These are phyloP conservation scores for Nectonema munidae DNA, from an alignment of 2,888 invertebrate genomes.

Conservation along the genomic window DNA sequence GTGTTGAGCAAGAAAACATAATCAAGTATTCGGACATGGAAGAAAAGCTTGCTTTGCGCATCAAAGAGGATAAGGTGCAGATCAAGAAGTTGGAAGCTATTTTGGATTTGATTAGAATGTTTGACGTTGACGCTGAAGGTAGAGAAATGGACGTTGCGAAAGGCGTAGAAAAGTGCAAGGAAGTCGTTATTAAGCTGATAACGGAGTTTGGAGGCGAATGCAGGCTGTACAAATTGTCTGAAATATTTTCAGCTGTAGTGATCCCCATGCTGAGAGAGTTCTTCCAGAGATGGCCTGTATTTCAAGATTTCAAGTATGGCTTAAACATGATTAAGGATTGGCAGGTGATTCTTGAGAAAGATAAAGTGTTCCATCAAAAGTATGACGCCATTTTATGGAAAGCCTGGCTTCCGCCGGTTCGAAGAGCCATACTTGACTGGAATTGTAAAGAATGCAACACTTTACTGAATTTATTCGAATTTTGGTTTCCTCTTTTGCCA, in stretches of 20 bases:
- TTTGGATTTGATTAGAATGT: no score
- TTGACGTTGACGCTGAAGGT: no score
- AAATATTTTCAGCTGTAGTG: no score
- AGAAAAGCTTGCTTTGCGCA: slow-evolving; percentile 33
- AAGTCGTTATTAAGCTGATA: no score
- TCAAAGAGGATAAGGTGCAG: slow-evolving; percentile 38
- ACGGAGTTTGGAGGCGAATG: no score
- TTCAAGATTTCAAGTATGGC: no score
- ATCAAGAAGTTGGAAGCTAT: slow-evolving; percentile 38
- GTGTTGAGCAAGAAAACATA: slow-evolving; percentile 40
- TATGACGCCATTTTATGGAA: slow-evolving; percentile 37
- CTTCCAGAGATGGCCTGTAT: no score
- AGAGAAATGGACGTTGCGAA: no score
- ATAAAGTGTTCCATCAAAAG: not conserved
- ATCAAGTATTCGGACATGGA: slow-evolving; percentile 46
- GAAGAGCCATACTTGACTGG: slow-evolving; percentile 46
- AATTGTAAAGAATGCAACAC: slow-evolving; percentile 41
- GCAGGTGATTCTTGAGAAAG: not conserved
- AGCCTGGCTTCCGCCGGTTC: slow-evolving; percentile 47
- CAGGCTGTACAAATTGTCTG: no score
- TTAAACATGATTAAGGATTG: not conserved
- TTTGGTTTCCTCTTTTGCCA: slow-evolving; percentile 47
- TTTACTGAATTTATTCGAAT: slow-evolving; percentile 41
- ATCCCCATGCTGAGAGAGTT: no score
- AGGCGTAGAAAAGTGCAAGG: no score